These are phyloP conservation scores for Cossypha polioptera DNA, from an alignment of 2,797 vertebrate genomes.

Conservation along the genomic window DNA sequence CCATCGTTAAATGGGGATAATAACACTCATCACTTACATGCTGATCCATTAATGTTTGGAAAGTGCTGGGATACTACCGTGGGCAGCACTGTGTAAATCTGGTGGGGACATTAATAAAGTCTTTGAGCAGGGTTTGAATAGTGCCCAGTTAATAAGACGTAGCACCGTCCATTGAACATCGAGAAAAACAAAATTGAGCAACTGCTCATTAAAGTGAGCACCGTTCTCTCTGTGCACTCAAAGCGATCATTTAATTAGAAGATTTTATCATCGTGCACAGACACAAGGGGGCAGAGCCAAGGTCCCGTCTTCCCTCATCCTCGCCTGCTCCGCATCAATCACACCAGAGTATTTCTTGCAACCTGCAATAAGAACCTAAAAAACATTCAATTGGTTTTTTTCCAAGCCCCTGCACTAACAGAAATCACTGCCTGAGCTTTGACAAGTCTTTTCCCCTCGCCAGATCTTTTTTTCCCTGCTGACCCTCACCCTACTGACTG, in stretches of 20 bases:
- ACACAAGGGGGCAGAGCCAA: conserved; percentile 63
- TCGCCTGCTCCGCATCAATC: background rate
- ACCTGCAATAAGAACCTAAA: background rate
- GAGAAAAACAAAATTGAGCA: conserved; percentile 58
- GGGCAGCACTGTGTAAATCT: background rate
- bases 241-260: conserved; percentile 58
- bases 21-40: background rate
- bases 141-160: background rate
- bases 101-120: background rate
- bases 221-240: conserved; percentile 60
- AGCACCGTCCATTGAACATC: background rate
- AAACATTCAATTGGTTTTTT: rapidly evolving
- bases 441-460: background rate
- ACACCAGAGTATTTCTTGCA: background rate
- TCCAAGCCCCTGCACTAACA: background rate
- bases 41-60: background rate
- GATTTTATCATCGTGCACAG: conserved; percentile 34
- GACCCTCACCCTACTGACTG: background rate
- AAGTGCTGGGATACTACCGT: rapidly evolving
- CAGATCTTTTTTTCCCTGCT: background rate
- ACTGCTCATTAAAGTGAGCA: conserved; percentile 61
- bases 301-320: background rate
- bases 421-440: background rate
- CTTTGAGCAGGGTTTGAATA: conserved; percentile 31
- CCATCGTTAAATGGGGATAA: background rate